Evolutionary conservation across 2,113 vertebrate species (phyloP), one percentile per base, ranked within the genome.

Genomic region (Nannobrachium achirus): DNA sequence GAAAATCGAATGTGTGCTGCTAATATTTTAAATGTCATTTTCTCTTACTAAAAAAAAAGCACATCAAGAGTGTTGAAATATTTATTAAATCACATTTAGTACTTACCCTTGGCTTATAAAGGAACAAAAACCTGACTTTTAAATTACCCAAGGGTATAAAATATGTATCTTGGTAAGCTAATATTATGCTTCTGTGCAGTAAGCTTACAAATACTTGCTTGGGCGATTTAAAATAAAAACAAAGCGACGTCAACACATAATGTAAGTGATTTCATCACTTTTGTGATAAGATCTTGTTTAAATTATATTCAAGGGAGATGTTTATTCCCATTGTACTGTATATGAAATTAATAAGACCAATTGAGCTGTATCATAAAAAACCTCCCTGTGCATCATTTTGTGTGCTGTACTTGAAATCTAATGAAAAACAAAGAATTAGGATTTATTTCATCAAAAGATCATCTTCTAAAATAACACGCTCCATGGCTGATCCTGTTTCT

Each of bases 391-490:
- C 25, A 33, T 4, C 25, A 5, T 33, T 33, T 33, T 33, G 25
- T 3, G 25, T 33, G 6, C 25, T 33, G 25, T 3, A 4, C 25
- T 33, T 1, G 25, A 33, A 33, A 3, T 33, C 25, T 33, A 33
- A 82, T 72, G 56, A 74, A 25, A 64, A 70, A 77, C 57, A 63
- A 74, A 63, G 51, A 73, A 66, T 68, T 73, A 63, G 65, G 75
- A 76, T 56, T 60, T 50, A 9, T 19, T 73, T 75, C 48, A 65
- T 59, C 33, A 55, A 20, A n/a, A 73, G 40, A 77, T 58, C 63
- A 56, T 50, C 11, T 44, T 10, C 9, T 63, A 51, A 72, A 77
- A 82, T 75, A 62, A 39, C 13, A 45, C 51, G 53, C 52, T 64
- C 50, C 39, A 50, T 67, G 4, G 14, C 73, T 56, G 61, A 73